Conservation (phyloP, 2,888 invertebrate species). For the Pollenia labialis region DNA sequence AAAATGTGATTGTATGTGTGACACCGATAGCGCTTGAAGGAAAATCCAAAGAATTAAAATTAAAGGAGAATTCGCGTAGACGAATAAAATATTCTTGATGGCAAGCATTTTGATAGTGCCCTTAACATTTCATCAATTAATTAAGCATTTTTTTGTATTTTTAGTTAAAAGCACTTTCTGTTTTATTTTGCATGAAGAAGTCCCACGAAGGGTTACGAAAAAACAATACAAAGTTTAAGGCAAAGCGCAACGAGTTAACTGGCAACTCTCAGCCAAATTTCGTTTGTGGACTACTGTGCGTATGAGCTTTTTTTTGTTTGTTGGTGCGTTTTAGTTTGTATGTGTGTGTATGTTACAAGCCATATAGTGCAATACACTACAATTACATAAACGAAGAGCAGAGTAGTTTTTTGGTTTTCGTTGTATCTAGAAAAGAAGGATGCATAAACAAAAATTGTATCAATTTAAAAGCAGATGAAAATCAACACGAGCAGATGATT, state of each 20-base stretch:
- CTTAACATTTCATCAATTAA: too few relatives aligned
- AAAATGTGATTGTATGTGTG: too few relatives aligned
- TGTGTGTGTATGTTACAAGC: neutral
- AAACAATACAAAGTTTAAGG: neutral
- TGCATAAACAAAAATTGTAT: constrained; percentile 38
- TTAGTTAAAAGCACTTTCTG: too few relatives aligned
- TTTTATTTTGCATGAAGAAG: too few relatives aligned
- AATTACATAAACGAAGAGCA: constrained; percentile 1
- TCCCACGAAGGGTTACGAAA: too few relatives aligned
- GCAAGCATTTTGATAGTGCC: too few relatives aligned
- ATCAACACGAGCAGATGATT: constrained; percentile 57
- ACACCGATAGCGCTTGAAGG: too few relatives aligned
- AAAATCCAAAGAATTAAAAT: too few relatives aligned
- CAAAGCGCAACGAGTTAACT: neutral
- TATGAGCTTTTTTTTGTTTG: neutral
- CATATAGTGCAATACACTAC: constrained; percentile 18
- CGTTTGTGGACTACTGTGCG: constrained; percentile 32
- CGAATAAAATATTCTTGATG: too few relatives aligned
- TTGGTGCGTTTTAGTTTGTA: neutral
- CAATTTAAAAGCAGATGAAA: constrained; percentile 56
- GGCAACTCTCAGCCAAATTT: neutral
- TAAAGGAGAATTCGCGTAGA: too few relatives aligned
- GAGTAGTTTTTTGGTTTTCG: neutral
- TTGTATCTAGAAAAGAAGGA: constrained; percentile 24
- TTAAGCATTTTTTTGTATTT: too few relatives aligned